Conservation (phyloP, 1,140 invertebrate genomes). For the Limonius californicus region DNA sequence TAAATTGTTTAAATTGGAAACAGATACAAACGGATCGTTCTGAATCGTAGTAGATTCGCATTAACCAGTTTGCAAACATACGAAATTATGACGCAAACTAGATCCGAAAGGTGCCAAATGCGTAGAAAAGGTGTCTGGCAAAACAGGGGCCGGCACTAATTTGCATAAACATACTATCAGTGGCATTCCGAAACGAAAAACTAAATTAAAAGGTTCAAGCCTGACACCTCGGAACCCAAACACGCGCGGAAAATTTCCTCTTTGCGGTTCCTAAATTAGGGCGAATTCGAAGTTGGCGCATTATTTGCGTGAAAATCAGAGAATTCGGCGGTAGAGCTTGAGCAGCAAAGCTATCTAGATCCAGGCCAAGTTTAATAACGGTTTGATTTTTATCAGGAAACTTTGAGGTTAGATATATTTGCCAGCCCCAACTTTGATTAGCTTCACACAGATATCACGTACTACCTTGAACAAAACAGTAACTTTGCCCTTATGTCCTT, state of each 20-base stretch:
- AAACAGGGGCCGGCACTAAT: background rate
- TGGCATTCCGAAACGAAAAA: background rate
- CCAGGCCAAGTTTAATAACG: constrained; percentile 13
- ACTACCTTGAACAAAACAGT: constrained; percentile 14
- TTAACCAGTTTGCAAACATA: background rate
- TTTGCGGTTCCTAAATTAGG: constrained; percentile 4
- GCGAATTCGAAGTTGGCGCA: constrained; percentile 2
- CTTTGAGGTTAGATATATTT: constrained; percentile 15
- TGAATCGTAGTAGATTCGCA: too few relatives aligned
- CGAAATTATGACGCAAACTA: background rate
- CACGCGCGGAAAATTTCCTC: constrained; percentile 2
- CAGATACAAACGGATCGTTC: too few relatives aligned
- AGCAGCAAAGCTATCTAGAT: constrained; percentile 2
- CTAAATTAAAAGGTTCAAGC: background rate
- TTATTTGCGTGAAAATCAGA: constrained; percentile 8
- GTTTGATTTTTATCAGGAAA: constrained; percentile 15
- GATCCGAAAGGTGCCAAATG: background rate
- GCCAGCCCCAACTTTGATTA: constrained; percentile 13
- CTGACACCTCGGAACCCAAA: background rate
- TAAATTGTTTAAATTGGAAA: too few relatives aligned
- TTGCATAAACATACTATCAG: background rate
- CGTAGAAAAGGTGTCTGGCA: background rate
- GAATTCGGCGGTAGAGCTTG: background rate
- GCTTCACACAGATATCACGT: constrained; percentile 14
- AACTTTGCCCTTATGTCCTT: constrained; percentile 13